These are phyloP conservation scores for Mesopsocus fuscifrons DNA, from an alignment of 2,888 invertebrate genomes.

Conservation along the genomic window DNA sequence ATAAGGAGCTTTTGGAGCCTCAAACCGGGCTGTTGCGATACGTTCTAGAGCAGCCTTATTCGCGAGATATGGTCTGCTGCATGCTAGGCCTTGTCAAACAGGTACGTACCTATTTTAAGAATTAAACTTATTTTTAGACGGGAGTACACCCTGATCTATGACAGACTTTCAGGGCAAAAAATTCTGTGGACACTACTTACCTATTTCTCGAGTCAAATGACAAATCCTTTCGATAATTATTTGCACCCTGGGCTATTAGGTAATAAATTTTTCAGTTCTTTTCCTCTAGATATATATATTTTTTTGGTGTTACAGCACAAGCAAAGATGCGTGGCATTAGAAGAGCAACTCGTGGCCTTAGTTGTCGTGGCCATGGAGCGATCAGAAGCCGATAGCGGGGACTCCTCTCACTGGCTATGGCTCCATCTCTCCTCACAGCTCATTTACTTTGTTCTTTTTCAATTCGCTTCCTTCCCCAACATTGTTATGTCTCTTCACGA, in stretches of 20 bases:
- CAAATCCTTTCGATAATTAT: too few species aligned
- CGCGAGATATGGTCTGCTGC: conserved; percentile 87
- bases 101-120: conserved; percentile 24
- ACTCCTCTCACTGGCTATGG: conserved; percentile 63
- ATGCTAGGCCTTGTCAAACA: conserved; percentile 90
- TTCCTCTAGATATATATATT: conserved; percentile 1
- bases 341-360: conserved; percentile 81
- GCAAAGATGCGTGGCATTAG: conserved; percentile 69
- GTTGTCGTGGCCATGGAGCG: conserved; percentile 84
- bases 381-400: conserved; percentile 39
- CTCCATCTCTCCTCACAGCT: conserved; percentile 83
- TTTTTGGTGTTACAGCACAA: conserved; percentile 37
- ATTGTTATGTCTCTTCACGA: conserved; percentile 79
- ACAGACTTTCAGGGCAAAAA: too few species aligned
- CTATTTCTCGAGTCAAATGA: too few species aligned
- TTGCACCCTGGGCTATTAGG: too few species aligned
- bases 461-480: conserved; percentile 83
- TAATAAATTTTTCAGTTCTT: too few species aligned
- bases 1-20: conserved; percentile 68
- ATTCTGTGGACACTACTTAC: too few species aligned
- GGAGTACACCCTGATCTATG: not conserved
- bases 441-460: conserved; percentile 86
- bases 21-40: conserved; percentile 75
- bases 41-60: conserved; percentile 87
- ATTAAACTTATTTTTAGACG: conserved; percentile 12